phyloP scores from a whole-genome alignment of 2,113 vertebrate genomes.

The Sigmodon hispidus region DNA sequence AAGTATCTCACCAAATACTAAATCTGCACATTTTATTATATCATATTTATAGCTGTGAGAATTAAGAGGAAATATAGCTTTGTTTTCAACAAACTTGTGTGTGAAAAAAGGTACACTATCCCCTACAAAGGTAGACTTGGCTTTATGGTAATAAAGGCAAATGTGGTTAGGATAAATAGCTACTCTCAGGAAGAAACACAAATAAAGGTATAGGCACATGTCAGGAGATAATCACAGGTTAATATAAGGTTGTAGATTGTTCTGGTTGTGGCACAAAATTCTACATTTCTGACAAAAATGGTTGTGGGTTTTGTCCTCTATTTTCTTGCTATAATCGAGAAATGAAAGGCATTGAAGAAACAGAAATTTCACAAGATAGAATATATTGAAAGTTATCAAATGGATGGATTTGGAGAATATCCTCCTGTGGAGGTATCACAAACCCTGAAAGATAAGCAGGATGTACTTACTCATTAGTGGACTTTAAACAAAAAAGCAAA shows the following conservation, averaged over 20 bases:
- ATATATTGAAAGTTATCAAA: neutral
- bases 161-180: neutral
- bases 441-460: too few relatives aligned
- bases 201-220: neutral
- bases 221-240: neutral
- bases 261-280: neutral
- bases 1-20: conserved; percentile 16
- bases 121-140: neutral
- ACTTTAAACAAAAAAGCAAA: too few relatives aligned
- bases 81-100: neutral
- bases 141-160: neutral
- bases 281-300: conserved; percentile 12
- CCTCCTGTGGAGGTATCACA: too few relatives aligned
- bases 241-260: neutral
- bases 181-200: neutral
- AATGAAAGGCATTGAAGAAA: neutral
- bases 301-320: neutral
- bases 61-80: neutral
- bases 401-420: too few relatives aligned
- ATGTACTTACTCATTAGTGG: too few relatives aligned
- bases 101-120: neutral
- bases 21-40: neutral
- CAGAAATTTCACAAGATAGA: neutral
- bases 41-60: neutral
- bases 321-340: neutral